A percentile compares a stretch with the other conserved stretches of the same genome.
These are phyloP conservation scores for Phaedon cochleariae DNA, from an alignment of 2,888 invertebrate species.

Conservation along the genomic window DNA sequence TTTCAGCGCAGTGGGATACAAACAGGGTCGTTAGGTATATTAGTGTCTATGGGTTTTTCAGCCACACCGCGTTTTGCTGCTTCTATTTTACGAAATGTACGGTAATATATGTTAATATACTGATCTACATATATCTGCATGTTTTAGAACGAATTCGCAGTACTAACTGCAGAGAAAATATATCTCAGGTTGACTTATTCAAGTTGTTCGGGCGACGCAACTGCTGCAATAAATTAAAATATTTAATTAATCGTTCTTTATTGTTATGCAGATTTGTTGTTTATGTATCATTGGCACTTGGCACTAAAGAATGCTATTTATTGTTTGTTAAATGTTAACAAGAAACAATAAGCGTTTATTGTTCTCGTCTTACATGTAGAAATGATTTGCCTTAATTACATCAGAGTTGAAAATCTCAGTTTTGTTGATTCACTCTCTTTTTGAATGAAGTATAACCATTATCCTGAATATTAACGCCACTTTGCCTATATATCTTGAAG, in stretches of 20 bases:
- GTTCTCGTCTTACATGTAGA: too few species aligned
- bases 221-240: conserved; percentile 25
- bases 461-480: too few species aligned
- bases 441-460: too few species aligned
- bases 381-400: too few species aligned
- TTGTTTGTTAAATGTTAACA: too few species aligned
- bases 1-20: conserved; percentile 46
- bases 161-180: conserved; percentile 8
- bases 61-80: conserved; percentile 41
- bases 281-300: conserved; percentile 12
- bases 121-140: conserved; percentile 23
- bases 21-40: conserved; percentile 47
- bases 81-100: conserved; percentile 40
- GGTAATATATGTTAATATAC: conserved; percentile 24
- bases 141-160: conserved; percentile 10
- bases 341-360: too few species aligned
- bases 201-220: conserved; percentile 12
- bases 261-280: conserved; percentile 26
- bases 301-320: neutral
- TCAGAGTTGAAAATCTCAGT: too few species aligned
- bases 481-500: too few species aligned
- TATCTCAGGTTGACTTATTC: conserved; percentile 6
- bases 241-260: conserved; percentile 27
- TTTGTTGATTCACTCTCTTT: too few species aligned
- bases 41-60: conserved; percentile 45